A percentile compares a stretch with the other conserved stretches of the same genome.
Conservation (phyloP, 92 coral and sea anemone species). For the Phenganax subtilis region DNA sequence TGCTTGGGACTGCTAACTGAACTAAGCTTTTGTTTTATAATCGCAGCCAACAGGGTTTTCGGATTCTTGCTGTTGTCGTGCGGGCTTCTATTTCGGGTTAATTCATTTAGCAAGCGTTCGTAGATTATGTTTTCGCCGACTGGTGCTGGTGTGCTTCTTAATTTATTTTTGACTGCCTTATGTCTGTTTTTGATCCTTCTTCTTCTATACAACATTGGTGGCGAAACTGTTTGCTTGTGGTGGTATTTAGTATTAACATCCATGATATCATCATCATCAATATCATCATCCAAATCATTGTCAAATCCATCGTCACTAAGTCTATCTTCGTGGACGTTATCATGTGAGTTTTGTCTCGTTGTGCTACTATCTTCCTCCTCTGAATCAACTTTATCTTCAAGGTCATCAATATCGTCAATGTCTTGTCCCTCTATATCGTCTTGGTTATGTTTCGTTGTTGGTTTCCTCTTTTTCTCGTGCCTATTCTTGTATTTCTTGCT, state of each 20-base stretch:
- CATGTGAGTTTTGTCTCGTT: neutral
- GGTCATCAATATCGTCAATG: slow-evolving; percentile 17
- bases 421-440: slow-evolving; percentile 2
- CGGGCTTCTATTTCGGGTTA: neutral
- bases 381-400: neutral
- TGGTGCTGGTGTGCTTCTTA: neutral
- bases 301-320: neutral
- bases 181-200: neutral
- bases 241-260: neutral
- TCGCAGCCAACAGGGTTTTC: slow-evolving; percentile 1
- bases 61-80: neutral
- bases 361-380: neutral
- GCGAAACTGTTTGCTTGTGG: neutral
- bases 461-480: neutral
- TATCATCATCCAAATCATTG: slow-evolving; percentile 8
- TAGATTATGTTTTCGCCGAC: neutral
- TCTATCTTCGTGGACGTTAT: neutral
- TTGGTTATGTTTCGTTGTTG: neutral
- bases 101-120: slow-evolving; percentile 12
- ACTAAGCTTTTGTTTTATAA: slow-evolving; percentile 2
- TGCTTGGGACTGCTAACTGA: neutral
- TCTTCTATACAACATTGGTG: neutral
- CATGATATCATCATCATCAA: slow-evolving; percentile 10
- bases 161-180: neutral
- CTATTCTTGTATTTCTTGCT: neutral